These are phyloP conservation scores for Chaetops frenatus DNA, from an alignment of 2,113 vertebrate genomes.

Conservation along the genomic window DNA sequence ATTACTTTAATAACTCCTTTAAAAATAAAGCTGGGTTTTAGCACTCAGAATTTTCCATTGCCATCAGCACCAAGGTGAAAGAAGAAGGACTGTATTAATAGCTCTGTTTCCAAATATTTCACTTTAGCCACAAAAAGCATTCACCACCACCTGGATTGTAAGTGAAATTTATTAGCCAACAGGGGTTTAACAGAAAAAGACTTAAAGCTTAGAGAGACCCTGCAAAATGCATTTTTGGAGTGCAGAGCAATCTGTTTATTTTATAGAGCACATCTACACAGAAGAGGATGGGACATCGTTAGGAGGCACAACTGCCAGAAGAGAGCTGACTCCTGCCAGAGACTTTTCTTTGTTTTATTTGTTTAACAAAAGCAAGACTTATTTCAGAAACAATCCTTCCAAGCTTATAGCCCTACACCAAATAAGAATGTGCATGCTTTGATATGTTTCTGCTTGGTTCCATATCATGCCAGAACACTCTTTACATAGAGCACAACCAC, in stretches of 20 bases:
- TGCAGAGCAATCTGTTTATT: neutral
- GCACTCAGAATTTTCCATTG: neutral
- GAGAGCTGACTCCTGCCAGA: neutral
- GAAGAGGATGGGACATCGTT: neutral
- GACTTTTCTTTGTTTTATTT: neutral
- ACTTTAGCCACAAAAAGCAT: neutral
- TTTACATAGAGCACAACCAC: neutral
- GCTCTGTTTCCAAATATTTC: neutral
- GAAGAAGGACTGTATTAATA: neutral
- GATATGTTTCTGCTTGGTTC: neutral
- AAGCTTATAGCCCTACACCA: neutral
- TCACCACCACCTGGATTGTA: neutral
- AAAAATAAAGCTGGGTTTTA: neutral
- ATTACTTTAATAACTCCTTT: neutral
- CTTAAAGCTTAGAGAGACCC: neutral
- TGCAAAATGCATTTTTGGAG: neutral
- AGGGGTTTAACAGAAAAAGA: neutral
- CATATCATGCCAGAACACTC: neutral
- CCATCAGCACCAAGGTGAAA: neutral
- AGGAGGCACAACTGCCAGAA: neutral
- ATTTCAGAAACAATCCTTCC: neutral
- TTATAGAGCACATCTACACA: neutral
- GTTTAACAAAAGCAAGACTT: neutral
- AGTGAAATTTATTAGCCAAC: slow-evolving; percentile 6
- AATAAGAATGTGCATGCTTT: neutral